These are phyloP conservation scores for Thereva nobilitata DNA, from an alignment of 2,888 invertebrate genomes.

Conservation along the genomic window DNA sequence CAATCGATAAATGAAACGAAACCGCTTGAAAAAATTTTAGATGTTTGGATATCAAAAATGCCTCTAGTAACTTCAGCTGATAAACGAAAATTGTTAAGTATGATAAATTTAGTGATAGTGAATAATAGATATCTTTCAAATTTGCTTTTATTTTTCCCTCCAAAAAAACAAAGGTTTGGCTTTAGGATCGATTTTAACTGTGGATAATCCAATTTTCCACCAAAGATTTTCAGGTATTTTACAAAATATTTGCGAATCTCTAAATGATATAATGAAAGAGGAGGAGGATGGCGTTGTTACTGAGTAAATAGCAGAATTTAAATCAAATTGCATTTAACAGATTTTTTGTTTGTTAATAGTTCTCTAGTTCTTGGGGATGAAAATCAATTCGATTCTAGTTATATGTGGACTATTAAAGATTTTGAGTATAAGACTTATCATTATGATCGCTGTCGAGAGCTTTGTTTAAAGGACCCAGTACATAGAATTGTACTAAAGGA, in stretches of 20 bases:
- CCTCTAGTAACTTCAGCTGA: constrained; percentile 76
- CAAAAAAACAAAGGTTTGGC: constrained; percentile 58
- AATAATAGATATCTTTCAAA: not conserved
- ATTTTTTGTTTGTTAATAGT: constrained; percentile 48
- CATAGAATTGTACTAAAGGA: constrained; percentile 75
- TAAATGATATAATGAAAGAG: constrained; percentile 77
- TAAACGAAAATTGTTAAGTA: constrained; percentile 79
- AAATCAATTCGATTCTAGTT: constrained; percentile 52
- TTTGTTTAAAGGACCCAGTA: constrained; percentile 76
- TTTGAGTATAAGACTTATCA: constrained; percentile 70
- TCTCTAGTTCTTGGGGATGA: constrained; percentile 58
- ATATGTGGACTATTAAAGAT: constrained; percentile 57
- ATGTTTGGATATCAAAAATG: constrained; percentile 81
- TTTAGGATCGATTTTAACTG: constrained; percentile 70
- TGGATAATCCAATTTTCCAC: constrained; percentile 70
- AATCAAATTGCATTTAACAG: not conserved
- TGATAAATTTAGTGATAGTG: not conserved
- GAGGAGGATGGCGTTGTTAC: constrained; percentile 63
- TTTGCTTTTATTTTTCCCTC: not conserved
- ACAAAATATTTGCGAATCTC: constrained; percentile 72
- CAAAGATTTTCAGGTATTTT: constrained; percentile 75
- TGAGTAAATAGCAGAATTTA: not conserved
- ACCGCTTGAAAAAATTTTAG: constrained; percentile 72
- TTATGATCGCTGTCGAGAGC: constrained; percentile 69
- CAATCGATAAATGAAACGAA: constrained; percentile 64